Evolutionary conservation across 2,113 vertebrate species (phyloP).

Genomic region (Prunella fulvescens): DNA sequence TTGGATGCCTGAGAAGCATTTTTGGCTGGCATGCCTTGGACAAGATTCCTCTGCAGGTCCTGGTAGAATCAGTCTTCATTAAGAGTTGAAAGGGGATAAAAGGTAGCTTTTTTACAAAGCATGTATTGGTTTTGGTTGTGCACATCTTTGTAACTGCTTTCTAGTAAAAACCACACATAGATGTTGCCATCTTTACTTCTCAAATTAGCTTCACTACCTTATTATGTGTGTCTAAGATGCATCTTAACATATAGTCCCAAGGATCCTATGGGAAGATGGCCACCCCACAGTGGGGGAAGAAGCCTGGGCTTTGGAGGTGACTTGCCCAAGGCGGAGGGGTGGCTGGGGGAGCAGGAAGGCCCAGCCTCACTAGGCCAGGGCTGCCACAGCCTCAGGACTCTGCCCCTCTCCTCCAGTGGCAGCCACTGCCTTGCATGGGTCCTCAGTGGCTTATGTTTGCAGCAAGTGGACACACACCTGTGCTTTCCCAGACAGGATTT

Average conservation of each 20-base stretch:
- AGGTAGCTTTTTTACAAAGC: background rate
- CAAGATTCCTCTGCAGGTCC: background rate
- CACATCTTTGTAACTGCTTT: background rate
- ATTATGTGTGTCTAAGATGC: background rate
- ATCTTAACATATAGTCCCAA: background rate
- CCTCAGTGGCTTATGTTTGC: background rate
- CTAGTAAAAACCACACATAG: background rate
- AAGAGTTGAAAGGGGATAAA: background rate
- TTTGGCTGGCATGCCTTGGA: background rate
- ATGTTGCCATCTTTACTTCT: background rate
- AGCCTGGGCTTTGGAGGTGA: background rate
- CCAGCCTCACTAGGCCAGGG: background rate
- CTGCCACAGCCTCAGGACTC: background rate
- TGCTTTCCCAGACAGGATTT: background rate
- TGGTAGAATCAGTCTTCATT: background rate
- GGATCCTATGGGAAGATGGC: background rate
- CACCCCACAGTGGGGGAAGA: accelerated
- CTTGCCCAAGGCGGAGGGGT: accelerated
- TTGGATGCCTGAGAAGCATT: background rate
- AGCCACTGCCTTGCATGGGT: accelerated
- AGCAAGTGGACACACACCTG: background rate
- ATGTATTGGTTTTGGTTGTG: background rate
- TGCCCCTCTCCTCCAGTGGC: accelerated
- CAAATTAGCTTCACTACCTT: background rate
- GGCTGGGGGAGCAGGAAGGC: background rate